Evolutionary conservation across 2,113 vertebrate genomes (phyloP).

Genomic region (Chamaea fasciata): DNA sequence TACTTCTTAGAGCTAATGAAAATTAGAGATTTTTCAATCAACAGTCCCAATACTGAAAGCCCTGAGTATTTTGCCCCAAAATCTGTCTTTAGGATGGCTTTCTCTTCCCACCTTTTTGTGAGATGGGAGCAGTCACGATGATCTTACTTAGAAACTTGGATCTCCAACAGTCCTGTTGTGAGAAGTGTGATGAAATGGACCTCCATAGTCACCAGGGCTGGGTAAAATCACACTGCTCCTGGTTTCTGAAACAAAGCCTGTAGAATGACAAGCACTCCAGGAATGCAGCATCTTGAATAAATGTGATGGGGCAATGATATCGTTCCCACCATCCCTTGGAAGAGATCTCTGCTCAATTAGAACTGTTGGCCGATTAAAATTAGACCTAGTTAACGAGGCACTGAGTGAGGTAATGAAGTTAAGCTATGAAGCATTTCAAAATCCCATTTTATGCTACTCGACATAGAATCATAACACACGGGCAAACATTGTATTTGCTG

Average conservation of each 20-base stretch:
- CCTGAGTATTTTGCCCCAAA: neutral
- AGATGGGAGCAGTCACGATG: neutral
- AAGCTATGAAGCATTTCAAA: neutral
- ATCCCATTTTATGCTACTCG: neutral
- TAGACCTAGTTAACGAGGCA: neutral
- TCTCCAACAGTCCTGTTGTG: neutral
- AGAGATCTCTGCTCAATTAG: neutral
- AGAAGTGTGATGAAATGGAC: neutral
- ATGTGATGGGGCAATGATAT: neutral
- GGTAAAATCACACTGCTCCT: neutral
- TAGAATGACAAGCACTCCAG: neutral
- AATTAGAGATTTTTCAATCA: neutral
- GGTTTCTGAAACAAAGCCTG: neutral
- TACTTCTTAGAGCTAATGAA: neutral
- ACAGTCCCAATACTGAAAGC: neutral
- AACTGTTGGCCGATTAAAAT: constrained; percentile 1
- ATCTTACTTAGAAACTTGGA: neutral
- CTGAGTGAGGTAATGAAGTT: neutral
- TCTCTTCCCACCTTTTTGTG: neutral
- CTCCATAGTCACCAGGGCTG: neutral
- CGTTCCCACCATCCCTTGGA: neutral
- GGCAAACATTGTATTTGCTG: neutral
- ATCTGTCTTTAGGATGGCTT: neutral
- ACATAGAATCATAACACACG: fast-evolving
- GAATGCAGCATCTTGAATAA: neutral